Conservation (phyloP, 2,113 vertebrate species). For the Callionymus lyra region DNA sequence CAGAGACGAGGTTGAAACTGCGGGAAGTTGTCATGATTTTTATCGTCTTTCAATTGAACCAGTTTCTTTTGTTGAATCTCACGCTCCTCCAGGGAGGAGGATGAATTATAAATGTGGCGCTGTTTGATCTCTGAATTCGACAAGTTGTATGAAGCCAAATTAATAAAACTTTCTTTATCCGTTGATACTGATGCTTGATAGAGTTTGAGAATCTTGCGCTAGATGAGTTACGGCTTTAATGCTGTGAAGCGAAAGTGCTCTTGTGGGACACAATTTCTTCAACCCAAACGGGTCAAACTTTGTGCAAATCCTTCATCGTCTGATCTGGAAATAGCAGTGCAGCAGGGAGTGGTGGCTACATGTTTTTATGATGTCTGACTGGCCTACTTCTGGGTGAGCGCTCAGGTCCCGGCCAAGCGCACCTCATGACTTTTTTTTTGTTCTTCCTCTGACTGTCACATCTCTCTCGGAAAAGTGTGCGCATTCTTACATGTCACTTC, state of each 20-base stretch:
- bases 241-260: conserved; percentile 7
- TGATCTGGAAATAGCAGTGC: conserved; percentile 41
- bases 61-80: no score
- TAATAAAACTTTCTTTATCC: no score
- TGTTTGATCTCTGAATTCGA: no score
- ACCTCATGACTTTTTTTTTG: neutral
- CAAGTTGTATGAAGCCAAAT: no score
- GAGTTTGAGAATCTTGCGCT: neutral
- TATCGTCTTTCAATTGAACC: no score
- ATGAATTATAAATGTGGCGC: no score
- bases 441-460: conserved; percentile 1
- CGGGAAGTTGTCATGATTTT: no score
- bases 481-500: no score
- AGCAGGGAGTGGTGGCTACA: conserved; percentile 9
- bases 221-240: conserved; percentile 8
- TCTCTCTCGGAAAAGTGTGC: neutral
- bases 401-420: conserved; percentile 18
- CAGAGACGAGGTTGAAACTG: no score
- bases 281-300: conserved; percentile 24
- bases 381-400: conserved; percentile 46
- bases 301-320: conserved; percentile 34
- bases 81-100: no score
- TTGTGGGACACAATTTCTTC: conserved; percentile 11
- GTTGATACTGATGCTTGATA: no score
- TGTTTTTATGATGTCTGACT: conserved; percentile 51